Evolutionary conservation across 2,888 invertebrate genomes (phyloP).

Genomic region (Callyntrura sp.): DNA sequence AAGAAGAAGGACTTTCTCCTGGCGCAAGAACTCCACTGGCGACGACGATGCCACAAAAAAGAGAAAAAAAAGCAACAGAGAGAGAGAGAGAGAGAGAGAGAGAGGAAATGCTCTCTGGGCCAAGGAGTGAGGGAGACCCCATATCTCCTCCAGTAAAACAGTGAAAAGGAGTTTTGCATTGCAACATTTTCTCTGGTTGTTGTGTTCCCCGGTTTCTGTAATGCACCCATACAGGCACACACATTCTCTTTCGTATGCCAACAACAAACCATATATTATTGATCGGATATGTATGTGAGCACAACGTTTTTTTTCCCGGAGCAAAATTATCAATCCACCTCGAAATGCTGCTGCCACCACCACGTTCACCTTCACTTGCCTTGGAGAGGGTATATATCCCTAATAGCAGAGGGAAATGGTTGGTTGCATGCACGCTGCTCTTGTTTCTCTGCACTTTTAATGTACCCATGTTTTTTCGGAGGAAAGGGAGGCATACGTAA

Average conservation of each 20-base stretch:
- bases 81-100: background rate
- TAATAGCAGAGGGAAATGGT: too few relatives aligned
- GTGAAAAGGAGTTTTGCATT: background rate
- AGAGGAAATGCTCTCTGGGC: too few relatives aligned
- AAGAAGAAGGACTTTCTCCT: too few relatives aligned
- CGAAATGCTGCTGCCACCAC: background rate
- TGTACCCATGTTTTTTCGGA: too few relatives aligned
- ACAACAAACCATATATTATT: slow-evolving; percentile 59
- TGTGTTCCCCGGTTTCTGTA: background rate
- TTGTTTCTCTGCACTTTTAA: background rate
- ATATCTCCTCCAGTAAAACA: background rate
- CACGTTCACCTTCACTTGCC: background rate
- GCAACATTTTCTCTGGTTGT: background rate
- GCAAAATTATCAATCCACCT: slow-evolving; percentile 59
- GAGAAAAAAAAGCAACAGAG: slow-evolving; percentile 24
- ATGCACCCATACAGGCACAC: background rate
- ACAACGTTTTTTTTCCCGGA: slow-evolving; percentile 42
- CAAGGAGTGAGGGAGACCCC: too few relatives aligned
- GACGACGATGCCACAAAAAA: slow-evolving; percentile 24
- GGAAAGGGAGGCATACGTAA: too few relatives aligned
- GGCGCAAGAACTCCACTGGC: slow-evolving; percentile 46
- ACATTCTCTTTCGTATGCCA: too few relatives aligned
- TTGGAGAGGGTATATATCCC: too few relatives aligned
- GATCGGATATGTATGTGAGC: slow-evolving; percentile 55
- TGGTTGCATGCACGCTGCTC: background rate